Conservation (phyloP, 2,113 vertebrate species). For the Takifugu bimaculatus region DNA sequence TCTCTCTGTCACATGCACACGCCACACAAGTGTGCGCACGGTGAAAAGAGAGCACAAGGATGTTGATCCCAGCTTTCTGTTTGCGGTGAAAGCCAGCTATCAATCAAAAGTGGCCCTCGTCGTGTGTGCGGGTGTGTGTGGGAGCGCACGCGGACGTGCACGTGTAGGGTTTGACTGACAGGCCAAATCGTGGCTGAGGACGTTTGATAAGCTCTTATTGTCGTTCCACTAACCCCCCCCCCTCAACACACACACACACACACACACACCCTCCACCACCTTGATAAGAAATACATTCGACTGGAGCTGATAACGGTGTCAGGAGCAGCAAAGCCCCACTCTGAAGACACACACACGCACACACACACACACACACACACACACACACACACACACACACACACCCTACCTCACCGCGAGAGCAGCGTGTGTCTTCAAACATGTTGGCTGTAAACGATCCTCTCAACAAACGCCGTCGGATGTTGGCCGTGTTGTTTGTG, state of each 20-base stretch:
- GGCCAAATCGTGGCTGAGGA: conserved; percentile 93
- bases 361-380: conserved; percentile 72
- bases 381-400: conserved; percentile 10
- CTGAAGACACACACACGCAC: conserved; percentile 76
- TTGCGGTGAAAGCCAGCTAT: conserved; percentile 97
- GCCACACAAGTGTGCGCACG: conserved; percentile 56
- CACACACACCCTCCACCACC: conserved; percentile 74
- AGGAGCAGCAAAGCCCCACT: conserved; percentile 87
- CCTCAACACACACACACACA: conserved; percentile 14
- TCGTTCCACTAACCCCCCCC: conserved; percentile 66
- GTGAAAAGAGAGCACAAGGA: conserved; percentile 82
- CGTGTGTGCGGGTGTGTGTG: conserved; percentile 19
- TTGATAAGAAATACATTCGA: conserved; percentile 99
- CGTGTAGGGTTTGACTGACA: conserved; percentile 88
- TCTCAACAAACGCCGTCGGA: conserved; percentile 82
- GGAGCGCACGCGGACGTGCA: conserved; percentile 25
- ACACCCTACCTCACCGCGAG: conserved; percentile 55
- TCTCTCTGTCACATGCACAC: not conserved
- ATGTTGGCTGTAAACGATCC: conserved; percentile 88
- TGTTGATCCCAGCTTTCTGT: conserved; percentile 96
- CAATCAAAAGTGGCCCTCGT: conserved; percentile 82
- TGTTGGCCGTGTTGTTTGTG: conserved; percentile 45
- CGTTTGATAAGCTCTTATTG: conserved; percentile 99
- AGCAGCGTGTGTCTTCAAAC: conserved; percentile 78
- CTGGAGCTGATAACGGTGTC: conserved; percentile 93